A percentile compares a stretch with the other conserved stretches of the same genome.
phyloP scores from a whole-genome alignment of 2,888 invertebrate species.

The Caenorhabditis virilis region DNA sequence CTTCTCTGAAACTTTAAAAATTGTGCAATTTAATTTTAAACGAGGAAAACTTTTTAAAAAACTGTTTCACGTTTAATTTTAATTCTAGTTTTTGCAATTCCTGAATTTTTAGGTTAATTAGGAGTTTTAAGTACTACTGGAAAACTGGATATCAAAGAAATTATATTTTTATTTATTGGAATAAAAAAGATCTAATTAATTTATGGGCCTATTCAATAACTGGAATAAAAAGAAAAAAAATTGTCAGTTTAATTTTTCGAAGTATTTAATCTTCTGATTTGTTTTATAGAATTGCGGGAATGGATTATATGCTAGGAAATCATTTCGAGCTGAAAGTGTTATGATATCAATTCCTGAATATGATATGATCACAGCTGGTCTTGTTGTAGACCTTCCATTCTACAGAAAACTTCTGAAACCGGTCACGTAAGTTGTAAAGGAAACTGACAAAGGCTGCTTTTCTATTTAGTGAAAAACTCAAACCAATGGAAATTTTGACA shows the following conservation, averaged over 20 bases:
- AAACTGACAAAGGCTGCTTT: too few species aligned
- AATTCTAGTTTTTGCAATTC: too few species aligned
- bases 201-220: too few species aligned
- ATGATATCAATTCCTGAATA: conserved; percentile 39
- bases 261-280: not conserved
- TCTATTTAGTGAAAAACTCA: conserved; percentile 27
- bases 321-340: conserved; percentile 32
- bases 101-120: too few species aligned
- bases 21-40: too few species aligned
- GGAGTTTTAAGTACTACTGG: too few species aligned
- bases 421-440: conserved; percentile 19
- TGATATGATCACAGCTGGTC: conserved; percentile 45
- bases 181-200: too few species aligned
- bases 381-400: conserved; percentile 46
- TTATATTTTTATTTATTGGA: too few species aligned
- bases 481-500: conserved; percentile 56
- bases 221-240: too few species aligned
- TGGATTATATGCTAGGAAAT: conserved; percentile 42
- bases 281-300: conserved; percentile 46
- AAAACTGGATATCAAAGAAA: too few species aligned
- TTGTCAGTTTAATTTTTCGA: not conserved
- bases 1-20: conserved; percentile 1
- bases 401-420: conserved; percentile 47
- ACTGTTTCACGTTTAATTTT: too few species aligned
- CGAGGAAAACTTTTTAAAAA: too few species aligned